Evolutionary conservation across 2,113 vertebrate genomes (phyloP).

Genomic region (Opisthocomus hoazin): DNA sequence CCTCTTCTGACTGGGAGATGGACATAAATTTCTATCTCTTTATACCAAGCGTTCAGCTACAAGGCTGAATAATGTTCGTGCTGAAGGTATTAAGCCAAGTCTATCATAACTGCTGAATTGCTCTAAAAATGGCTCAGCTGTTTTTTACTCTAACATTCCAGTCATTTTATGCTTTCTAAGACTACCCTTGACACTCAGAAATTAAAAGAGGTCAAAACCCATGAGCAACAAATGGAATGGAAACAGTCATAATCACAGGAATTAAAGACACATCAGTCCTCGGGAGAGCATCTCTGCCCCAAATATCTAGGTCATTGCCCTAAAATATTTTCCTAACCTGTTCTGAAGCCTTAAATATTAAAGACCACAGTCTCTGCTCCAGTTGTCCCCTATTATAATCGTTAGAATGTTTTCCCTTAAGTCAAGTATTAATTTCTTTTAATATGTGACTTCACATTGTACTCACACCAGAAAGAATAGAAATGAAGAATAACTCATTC

Average conservation of each 20-base stretch:
- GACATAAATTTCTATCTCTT: background rate
- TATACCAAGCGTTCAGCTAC: background rate
- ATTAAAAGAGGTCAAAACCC: background rate
- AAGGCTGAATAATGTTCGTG: background rate
- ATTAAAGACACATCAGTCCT: background rate
- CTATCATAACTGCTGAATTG: background rate
- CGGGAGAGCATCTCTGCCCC: background rate
- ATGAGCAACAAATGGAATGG: background rate
- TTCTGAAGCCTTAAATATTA: background rate
- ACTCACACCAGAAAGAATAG: background rate
- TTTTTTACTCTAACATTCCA: background rate
- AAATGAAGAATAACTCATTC: background rate
- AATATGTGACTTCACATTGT: background rate
- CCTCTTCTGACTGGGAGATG: background rate
- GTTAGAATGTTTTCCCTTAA: background rate
- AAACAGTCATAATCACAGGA: background rate
- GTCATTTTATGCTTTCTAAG: background rate
- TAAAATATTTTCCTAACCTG: background rate
- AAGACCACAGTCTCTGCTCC: background rate
- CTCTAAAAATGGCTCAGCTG: background rate
- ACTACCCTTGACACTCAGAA: background rate
- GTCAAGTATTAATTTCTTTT: background rate
- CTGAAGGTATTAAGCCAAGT: background rate
- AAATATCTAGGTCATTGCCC: background rate
- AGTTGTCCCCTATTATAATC: rapidly evolving